Conservation (phyloP, 1,140 invertebrate species). For the Kradibia gibbosae region DNA sequence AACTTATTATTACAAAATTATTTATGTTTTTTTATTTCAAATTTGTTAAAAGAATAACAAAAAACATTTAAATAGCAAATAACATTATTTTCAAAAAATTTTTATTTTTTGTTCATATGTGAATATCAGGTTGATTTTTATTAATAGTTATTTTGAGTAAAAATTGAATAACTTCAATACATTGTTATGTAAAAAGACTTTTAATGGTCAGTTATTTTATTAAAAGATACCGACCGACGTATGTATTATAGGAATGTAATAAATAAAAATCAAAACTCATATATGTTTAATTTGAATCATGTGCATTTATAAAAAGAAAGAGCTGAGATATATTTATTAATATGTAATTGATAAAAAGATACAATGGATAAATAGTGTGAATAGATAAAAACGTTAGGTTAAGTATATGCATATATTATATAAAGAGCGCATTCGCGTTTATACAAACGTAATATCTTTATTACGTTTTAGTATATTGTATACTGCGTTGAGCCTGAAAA, state of each 20-base stretch:
- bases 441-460: conserved; percentile 4
- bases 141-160: not conserved
- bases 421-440: conserved; percentile 1
- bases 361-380: conserved; percentile 57
- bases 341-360: conserved; percentile 41
- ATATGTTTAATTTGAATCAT: conserved; percentile 38
- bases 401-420: conserved; percentile 37
- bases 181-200: not conserved
- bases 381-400: conserved; percentile 54
- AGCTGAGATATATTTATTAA: conserved; percentile 52
- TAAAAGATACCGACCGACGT: not conserved
- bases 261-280: conserved; percentile 45
- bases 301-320: conserved; percentile 49
- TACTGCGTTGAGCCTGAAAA: conserved; percentile 32
- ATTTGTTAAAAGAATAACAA: not conserved
- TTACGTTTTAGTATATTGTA: conserved; percentile 37
- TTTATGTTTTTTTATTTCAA: not conserved
- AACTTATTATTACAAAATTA: not conserved
- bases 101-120: not conserved
- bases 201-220: not conserved
- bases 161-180: not conserved
- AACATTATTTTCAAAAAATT: not conserved
- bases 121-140: not conserved
- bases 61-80: not conserved
- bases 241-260: conserved; percentile 45